phyloP scores from a whole-genome alignment of 2,888 invertebrate species.

The Acanthoscelides obtectus region DNA sequence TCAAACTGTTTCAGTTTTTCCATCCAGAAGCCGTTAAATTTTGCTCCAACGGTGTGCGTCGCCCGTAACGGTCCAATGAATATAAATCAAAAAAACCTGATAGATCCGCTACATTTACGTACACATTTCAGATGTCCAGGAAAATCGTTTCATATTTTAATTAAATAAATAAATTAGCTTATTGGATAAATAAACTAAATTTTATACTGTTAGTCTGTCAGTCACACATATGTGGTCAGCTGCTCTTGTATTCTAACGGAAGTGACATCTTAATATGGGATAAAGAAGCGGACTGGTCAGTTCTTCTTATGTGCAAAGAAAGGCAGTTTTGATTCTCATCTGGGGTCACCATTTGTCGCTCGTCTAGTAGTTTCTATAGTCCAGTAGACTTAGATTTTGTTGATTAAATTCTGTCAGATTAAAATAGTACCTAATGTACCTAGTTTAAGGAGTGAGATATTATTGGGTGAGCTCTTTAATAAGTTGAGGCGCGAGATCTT shows the following conservation, averaged over 20 bases:
- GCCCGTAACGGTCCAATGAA: background rate
- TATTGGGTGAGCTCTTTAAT: no score
- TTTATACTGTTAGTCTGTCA: background rate
- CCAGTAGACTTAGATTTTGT: no score
- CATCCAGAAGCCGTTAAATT: background rate
- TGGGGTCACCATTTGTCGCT: no score
- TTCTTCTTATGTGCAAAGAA: background rate
- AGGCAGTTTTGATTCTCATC: background rate
- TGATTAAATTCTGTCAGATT: no score
- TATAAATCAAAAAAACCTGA: background rate
- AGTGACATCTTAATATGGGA: background rate
- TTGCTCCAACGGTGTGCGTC: background rate
- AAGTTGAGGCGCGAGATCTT: no score
- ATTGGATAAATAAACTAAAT: background rate
- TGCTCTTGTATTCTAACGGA: background rate
- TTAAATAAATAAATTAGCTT: background rate
- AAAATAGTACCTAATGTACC: no score
- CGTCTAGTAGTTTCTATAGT: no score
- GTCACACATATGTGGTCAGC: background rate
- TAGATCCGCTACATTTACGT: background rate
- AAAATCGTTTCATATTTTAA: background rate
- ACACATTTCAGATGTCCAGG: background rate
- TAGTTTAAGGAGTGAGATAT: no score
- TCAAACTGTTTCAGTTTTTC: background rate
- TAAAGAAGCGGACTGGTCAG: background rate